phyloP scores from a whole-genome alignment of 2,888 invertebrate species.

The Tetragonisca angustula region DNA sequence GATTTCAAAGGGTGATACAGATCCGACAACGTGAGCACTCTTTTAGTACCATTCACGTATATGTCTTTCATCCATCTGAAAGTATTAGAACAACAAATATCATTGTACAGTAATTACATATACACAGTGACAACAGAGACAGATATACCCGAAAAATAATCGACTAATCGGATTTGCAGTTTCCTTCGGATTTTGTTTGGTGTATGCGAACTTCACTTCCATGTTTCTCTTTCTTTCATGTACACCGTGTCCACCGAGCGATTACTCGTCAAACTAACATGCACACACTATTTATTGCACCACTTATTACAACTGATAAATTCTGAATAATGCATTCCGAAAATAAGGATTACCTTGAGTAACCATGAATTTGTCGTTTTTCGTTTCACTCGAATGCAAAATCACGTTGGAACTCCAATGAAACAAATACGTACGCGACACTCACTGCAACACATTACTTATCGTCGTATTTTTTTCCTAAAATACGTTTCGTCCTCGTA shows the following conservation, averaged over 20 bases:
- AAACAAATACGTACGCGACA: no score
- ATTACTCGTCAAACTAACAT: constrained; percentile 15
- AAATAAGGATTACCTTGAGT: constrained; percentile 20
- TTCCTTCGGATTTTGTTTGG: constrained; percentile 65
- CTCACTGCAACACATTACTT: not conserved
- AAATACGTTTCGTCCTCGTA: not conserved
- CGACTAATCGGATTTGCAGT: constrained; percentile 67
- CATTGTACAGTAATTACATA: no score
- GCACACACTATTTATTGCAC: not conserved
- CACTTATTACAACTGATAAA: constrained; percentile 43
- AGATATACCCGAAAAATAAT: constrained; percentile 71
- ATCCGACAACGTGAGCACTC: constrained; percentile 80
- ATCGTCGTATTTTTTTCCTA: not conserved
- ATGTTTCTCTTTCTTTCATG: constrained; percentile 31
- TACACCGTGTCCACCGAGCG: not conserved
- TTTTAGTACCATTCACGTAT: constrained; percentile 80
- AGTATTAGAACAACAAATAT: not conserved
- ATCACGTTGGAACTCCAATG: not conserved
- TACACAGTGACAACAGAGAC: not conserved
- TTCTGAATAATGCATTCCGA: not conserved
- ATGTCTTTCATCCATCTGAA: constrained; percentile 83
- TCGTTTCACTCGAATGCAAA: not conserved
- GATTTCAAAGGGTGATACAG: constrained; percentile 79
- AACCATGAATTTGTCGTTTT: not conserved
- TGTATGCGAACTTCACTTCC: constrained; percentile 48